A percentile compares a stretch with the other conserved stretches of the same genome.
Conservation (phyloP, 2,888 invertebrate species). For the Thelaira solivaga region DNA sequence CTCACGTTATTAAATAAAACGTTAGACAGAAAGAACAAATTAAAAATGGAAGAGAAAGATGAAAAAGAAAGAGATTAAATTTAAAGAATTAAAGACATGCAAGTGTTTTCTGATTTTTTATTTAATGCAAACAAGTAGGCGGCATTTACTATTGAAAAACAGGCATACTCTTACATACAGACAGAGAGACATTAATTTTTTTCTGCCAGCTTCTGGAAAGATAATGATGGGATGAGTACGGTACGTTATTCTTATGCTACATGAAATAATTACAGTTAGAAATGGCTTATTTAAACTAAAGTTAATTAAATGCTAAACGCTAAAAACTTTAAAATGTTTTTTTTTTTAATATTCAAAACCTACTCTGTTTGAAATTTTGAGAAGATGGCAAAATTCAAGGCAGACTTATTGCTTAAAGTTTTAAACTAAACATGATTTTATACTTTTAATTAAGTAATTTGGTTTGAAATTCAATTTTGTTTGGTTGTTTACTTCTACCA, state of each 20-base stretch:
- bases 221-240: background rate
- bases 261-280: conserved; percentile 19
- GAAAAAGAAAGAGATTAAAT: conserved; percentile 4
- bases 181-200: background rate
- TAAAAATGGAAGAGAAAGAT: background rate
- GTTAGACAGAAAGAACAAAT: conserved; percentile 16
- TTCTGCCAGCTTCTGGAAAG: background rate
- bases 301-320: background rate
- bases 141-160: conserved; percentile 3
- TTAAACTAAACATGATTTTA: too few species aligned
- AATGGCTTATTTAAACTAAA: background rate
- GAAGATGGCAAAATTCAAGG: too few species aligned
- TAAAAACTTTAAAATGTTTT: background rate
- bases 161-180: background rate
- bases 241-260: background rate
- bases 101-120: conserved; percentile 28
- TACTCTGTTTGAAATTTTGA: background rate
- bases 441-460: background rate
- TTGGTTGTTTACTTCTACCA: too few species aligned
- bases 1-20: conserved; percentile 30
- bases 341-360: background rate
- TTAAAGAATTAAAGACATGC: conserved; percentile 43
- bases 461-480: background rate
- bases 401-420: too few species aligned
- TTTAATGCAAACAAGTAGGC: conserved; percentile 36